Evolutionary conservation across 2,888 invertebrate genomes (phyloP), one percentile per base, ranked within the genome.

Genomic region (Eilema caniola): DNA sequence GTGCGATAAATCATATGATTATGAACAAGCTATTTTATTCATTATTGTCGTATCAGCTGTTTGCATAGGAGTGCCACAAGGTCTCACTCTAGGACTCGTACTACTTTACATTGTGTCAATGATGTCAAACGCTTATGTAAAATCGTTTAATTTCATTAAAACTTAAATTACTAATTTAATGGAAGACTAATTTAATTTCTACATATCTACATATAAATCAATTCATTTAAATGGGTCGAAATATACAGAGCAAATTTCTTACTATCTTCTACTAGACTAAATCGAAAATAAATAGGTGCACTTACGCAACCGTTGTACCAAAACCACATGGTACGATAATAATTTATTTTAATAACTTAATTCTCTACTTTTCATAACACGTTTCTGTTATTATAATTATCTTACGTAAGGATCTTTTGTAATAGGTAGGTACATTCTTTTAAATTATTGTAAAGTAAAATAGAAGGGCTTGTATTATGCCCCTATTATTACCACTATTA

Each of bases 271-370:
- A 10, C 8, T n/a, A 53, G 53, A 53, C n/a, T 53, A 53, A 53
- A 53, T 53, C 53, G 53, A 53, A 60, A 47, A 61, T 31, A 62
- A 62, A 31, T 65, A 66, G 28, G 4, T 31, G 25, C 33, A 56
- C 24, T 73, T 71, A 74, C 78, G 56, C 59, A 73, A 73, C 57
- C n/a, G 47, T 65, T 59, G 33, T 28, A 41, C 37, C 23, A 62
- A 67, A 67, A 72, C 59, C 47, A 69, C 62, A 66, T 59, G 66
- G 31, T 70, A 71, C 69, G 71, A 66, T 63, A 62, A 31, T 62
- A 72, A 78, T 79, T 84, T 76, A 81, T 78, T 79, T 78, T 85
- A 85, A 85, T 81, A 79, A 82, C 83, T 78, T 76, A 77, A 80
- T 82, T 83, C 71, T 70, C 72, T 74, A 74, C 73, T 75, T 75